phyloP scores from a whole-genome alignment of 30 jellyfish, hydroid and myxozoan genomes.

The Pelagia noctiluca region DNA sequence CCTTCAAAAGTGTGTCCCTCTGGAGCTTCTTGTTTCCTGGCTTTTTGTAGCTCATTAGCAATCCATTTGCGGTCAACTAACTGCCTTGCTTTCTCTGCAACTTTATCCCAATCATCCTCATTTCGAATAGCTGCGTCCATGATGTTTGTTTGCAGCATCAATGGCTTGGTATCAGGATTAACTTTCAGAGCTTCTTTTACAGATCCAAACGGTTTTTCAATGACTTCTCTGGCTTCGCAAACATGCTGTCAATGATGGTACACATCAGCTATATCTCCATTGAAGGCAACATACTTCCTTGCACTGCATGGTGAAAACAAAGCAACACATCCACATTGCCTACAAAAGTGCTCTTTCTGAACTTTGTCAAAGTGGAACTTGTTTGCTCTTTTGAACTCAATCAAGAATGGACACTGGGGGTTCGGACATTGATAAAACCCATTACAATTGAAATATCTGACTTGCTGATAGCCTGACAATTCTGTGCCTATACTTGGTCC shows the following conservation, averaged over 20 bases:
- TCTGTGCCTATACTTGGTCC: constrained; percentile 29
- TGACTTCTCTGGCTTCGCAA: constrained; percentile 30
- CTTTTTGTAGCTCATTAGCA: constrained; percentile 31
- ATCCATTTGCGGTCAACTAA: constrained; percentile 34
- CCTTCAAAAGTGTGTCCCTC: constrained; percentile 23
- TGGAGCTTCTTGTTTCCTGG: constrained; percentile 32
- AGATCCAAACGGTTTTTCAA: constrained; percentile 24
- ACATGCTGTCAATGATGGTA: constrained; percentile 24
- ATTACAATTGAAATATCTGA: constrained; percentile 24
- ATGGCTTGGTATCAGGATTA: constrained; percentile 25
- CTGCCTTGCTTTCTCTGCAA: constrained; percentile 34
- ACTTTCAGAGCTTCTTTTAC: constrained; percentile 21
- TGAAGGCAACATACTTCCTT: constrained; percentile 27
- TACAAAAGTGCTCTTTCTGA: constrained; percentile 31
- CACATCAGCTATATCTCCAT: constrained; percentile 25
- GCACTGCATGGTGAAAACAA: constrained; percentile 22
- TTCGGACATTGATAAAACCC: constrained; percentile 19
- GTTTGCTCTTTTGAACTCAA: constrained; percentile 28
- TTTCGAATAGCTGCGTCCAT: constrained; percentile 32
- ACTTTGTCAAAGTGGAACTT: constrained; percentile 32
- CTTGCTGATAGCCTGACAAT: constrained; percentile 27
- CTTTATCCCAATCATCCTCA: constrained; percentile 26
- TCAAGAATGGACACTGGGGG: constrained; percentile 28
- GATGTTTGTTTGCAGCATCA: constrained; percentile 31
- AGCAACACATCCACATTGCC: constrained; percentile 31